Percentiles rank a stretch among this genome's conserved stretches.
phyloP scores from a whole-genome alignment of 1,140 invertebrate genomes.

The Hyposmocoma kahamanoa region DNA sequence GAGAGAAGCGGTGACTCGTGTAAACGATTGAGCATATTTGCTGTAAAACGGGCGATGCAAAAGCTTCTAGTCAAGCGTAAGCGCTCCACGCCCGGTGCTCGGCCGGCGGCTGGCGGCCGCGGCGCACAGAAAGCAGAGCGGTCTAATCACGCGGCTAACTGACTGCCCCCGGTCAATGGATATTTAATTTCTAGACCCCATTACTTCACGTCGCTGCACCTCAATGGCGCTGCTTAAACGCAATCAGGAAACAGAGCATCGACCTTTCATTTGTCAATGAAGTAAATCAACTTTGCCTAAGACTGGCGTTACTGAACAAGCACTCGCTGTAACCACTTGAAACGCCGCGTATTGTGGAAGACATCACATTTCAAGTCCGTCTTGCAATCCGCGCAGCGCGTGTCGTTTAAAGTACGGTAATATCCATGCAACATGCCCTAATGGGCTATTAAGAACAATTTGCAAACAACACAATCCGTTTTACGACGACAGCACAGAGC shows the following conservation, averaged over 20 bases:
- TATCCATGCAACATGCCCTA: constrained; percentile 11
- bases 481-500: constrained; percentile 33
- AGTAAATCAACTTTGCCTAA: no score
- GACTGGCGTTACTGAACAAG: no score
- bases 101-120: no score
- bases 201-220: constrained; percentile 14
- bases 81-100: constrained; percentile 14
- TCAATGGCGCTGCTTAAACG: constrained; percentile 7
- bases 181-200: constrained; percentile 33
- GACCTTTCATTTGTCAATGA: no score
- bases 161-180: constrained; percentile 45
- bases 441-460: constrained; percentile 45
- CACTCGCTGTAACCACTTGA: not conserved
- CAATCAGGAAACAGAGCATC: no score
- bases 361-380: not conserved
- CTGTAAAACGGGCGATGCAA: constrained; percentile 34
- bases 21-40: constrained; percentile 41
- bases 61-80: constrained; percentile 45
- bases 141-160: constrained; percentile 36
- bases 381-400: not conserved
- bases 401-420: not conserved
- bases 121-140: constrained; percentile 3
- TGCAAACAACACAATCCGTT: constrained; percentile 48
- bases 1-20: constrained; percentile 46
- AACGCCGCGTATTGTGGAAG: not conserved